Percentiles rank a stretch among this genome's conserved stretches.
Evolutionary conservation across 2,797 vertebrate species (phyloP).

Genomic region (Pristis pectinata): DNA sequence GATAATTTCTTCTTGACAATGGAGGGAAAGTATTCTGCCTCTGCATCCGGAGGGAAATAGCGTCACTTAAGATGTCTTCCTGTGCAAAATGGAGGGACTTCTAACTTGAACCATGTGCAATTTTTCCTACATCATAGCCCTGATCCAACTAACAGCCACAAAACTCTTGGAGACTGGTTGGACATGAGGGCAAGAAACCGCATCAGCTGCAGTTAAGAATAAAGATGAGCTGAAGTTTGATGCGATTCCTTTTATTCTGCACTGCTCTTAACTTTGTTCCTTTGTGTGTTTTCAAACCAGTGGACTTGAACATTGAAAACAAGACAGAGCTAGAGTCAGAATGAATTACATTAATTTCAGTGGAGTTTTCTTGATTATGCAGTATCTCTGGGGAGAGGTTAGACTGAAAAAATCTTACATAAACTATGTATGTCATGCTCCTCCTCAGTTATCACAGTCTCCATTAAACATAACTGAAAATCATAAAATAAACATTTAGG

Average conservation of each 20-base stretch:
- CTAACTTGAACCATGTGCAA: neutral
- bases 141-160: neutral
- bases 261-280: too few relatives aligned
- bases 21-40: neutral
- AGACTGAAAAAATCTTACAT: neutral
- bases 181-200: neutral
- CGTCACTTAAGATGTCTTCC: neutral
- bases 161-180: neutral
- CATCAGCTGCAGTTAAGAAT: neutral
- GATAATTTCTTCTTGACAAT: neutral
- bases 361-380: neutral
- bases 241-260: neutral
- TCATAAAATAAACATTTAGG: neutral
- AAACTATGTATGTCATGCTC: slow-evolving; percentile 6
- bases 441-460: neutral
- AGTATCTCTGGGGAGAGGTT: neutral
- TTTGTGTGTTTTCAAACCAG: neutral
- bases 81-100: neutral
- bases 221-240: neutral
- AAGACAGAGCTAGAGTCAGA: neutral
- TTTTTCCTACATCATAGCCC: neutral
- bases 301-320: neutral
- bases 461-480: slow-evolving; percentile 24
- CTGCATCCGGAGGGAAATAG: neutral
- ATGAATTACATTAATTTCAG: neutral